Evolutionary conservation across 1,140 invertebrate genomes (phyloP).

Genomic region (Drosophila nebulosa): DNA sequence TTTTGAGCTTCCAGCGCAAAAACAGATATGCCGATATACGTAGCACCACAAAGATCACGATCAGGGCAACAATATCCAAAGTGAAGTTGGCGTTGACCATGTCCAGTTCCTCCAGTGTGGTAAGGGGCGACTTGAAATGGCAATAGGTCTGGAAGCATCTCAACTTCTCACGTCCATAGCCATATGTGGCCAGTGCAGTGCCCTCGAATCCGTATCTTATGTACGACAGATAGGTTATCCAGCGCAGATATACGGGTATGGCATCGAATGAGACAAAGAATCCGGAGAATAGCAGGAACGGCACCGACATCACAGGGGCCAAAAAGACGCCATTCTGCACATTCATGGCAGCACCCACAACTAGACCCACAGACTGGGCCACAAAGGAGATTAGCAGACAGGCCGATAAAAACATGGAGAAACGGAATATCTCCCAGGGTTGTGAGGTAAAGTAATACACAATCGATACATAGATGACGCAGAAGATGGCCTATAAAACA

Average conservation of each 20-base stretch:
- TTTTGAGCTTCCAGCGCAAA: constrained; percentile 92
- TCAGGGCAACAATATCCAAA: constrained; percentile 90
- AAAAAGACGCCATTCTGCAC: constrained; percentile 97
- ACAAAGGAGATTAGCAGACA: constrained; percentile 96
- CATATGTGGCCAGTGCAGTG: constrained; percentile 95
- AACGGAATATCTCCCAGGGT: constrained; percentile 90
- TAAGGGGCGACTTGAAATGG: constrained; percentile 93
- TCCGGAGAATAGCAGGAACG: constrained; percentile 95
- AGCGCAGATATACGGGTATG: constrained; percentile 96
- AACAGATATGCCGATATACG: constrained; percentile 95
- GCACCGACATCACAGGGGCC: constrained; percentile 96
- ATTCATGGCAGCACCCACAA: constrained; percentile 97
- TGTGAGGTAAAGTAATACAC: constrained; percentile 98
- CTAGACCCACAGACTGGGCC: constrained; percentile 96
- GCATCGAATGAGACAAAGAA: constrained; percentile 99
- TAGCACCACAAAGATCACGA: constrained; percentile 93
- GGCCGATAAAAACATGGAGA: constrained; percentile 93
- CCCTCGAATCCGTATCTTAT: constrained; percentile 98
- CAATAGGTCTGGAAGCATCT: constrained; percentile 91
- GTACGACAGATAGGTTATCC: constrained; percentile 97
- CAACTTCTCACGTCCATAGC: constrained; percentile 90
- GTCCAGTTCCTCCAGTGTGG: constrained; percentile 95
- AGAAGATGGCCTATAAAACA: constrained; percentile 89
- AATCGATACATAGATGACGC: constrained; percentile 94
- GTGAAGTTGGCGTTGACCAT: constrained; percentile 89